These are phyloP conservation scores for Pica pica DNA, from an alignment of 2,113 vertebrate genomes.

Conservation along the genomic window DNA sequence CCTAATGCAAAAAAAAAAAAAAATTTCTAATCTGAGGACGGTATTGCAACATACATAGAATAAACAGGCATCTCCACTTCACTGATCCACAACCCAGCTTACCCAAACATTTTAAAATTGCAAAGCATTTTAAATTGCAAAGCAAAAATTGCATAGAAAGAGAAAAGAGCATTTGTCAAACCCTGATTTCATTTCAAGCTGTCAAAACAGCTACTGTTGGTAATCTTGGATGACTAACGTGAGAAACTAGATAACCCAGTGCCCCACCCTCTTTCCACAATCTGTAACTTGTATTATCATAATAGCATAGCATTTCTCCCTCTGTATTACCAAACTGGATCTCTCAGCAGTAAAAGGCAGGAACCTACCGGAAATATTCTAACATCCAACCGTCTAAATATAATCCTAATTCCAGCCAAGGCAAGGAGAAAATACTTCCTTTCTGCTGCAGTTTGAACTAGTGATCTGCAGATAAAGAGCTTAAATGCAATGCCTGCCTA, in stretches of 20 bases:
- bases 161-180: neutral
- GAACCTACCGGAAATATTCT: neutral
- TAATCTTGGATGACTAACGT: conserved; percentile 19
- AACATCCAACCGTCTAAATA: neutral
- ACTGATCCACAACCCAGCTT: neutral
- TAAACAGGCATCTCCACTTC: neutral
- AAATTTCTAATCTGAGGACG: neutral
- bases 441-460: neutral
- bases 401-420: neutral
- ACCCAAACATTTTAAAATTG: neutral
- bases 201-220: neutral
- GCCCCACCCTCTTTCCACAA: conserved; percentile 33
- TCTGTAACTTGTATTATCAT: neutral
- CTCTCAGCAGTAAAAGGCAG: neutral
- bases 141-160: neutral
- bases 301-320: neutral
- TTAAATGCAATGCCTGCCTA: neutral
- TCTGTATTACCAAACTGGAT: neutral
- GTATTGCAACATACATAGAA: neutral
- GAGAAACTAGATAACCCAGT: conserved; percentile 28
- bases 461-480: neutral
- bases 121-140: neutral
- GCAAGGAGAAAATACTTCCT: neutral
- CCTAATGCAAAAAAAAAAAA: neutral
- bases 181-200: conserved; percentile 1